These are phyloP conservation scores for Pygocentrus nattereri DNA, from an alignment of 2,797 vertebrate genomes.

Conservation along the genomic window DNA sequence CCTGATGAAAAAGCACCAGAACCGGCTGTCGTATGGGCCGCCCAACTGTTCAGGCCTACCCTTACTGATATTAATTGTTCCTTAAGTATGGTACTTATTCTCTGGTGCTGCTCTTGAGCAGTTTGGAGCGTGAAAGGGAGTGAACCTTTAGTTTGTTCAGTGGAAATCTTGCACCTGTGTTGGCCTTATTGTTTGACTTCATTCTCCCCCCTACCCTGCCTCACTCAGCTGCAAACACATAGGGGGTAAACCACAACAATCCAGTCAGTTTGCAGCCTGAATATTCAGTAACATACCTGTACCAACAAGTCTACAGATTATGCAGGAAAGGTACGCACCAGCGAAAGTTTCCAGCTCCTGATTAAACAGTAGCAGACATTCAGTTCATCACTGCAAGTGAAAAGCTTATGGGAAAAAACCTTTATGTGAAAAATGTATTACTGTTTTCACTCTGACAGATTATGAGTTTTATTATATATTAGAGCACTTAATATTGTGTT, in stretches of 20 bases:
- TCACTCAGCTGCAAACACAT: conserved; percentile 4
- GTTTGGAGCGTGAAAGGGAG: conserved; percentile 16
- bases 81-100: not conserved
- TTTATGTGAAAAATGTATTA: not conserved
- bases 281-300: conserved; percentile 37
- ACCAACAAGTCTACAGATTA: conserved; percentile 18
- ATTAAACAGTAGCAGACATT: not conserved
- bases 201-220: not conserved
- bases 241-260: conserved; percentile 20
- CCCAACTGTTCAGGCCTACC: conserved; percentile 1
- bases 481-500: not conserved
- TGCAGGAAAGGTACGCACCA: conserved; percentile 21
- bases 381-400: not conserved
- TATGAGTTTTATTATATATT: not conserved
- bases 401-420: not conserved
- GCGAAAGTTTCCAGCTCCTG: not conserved
- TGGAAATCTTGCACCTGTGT: conserved; percentile 20
- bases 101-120: not conserved
- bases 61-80: conserved; percentile 12
- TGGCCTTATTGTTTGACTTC: conserved; percentile 14
- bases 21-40: not conserved
- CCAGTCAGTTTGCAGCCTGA: conserved; percentile 17
- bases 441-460: not conserved
- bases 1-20: conserved; percentile 3
- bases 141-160: conserved; percentile 4